Conservation (phyloP, 2,797 vertebrate genomes). For the Microchirus variegatus region DNA sequence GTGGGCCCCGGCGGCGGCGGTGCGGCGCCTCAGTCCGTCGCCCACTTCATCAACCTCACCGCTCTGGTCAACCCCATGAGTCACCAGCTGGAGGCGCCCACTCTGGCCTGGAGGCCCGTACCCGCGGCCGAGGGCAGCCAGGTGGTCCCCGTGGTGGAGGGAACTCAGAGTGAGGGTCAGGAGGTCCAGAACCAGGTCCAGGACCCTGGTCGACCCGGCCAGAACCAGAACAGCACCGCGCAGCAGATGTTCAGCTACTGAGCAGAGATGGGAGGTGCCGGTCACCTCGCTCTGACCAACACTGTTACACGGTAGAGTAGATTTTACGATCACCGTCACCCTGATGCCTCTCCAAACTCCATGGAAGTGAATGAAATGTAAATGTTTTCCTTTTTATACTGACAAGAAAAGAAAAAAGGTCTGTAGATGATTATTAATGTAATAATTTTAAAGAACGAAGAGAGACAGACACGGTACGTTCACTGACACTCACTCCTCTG, state of each 20-base stretch:
- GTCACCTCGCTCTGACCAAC: conserved; percentile 51
- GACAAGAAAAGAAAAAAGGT: conserved; percentile 33
- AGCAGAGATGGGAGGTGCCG: conserved; percentile 52
- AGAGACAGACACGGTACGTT: conserved; percentile 17
- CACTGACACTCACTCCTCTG: conserved; percentile 24
- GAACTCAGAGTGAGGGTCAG: conserved; percentile 61
- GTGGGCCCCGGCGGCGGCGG: conserved; percentile 75
- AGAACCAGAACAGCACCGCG: conserved; percentile 69
- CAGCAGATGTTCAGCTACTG: conserved; percentile 96
- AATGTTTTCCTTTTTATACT: conserved; percentile 12
- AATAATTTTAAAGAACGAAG: background rate
- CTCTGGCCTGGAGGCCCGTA: conserved; percentile 90
- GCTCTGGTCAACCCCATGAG: conserved; percentile 95
- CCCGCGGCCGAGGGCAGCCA: conserved; percentile 76
- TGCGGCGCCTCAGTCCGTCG: conserved; percentile 84
- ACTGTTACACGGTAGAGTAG: conserved; percentile 24
- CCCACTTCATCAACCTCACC: conserved; percentile 97
- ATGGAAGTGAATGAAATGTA: conserved; percentile 24
- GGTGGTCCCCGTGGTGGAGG: conserved; percentile 69
- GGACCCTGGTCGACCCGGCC: conserved; percentile 65
- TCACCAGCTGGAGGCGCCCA: conserved; percentile 88
- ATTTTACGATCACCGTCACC: conserved; percentile 55
- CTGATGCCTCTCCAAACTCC: conserved; percentile 62
- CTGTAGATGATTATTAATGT: conserved; percentile 16
- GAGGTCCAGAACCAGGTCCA: conserved; percentile 65